Evolutionary conservation across 2,797 vertebrate species (phyloP), one percentile per base, ranked within the genome.

Genomic region (Thripadectes ignobilis): DNA sequence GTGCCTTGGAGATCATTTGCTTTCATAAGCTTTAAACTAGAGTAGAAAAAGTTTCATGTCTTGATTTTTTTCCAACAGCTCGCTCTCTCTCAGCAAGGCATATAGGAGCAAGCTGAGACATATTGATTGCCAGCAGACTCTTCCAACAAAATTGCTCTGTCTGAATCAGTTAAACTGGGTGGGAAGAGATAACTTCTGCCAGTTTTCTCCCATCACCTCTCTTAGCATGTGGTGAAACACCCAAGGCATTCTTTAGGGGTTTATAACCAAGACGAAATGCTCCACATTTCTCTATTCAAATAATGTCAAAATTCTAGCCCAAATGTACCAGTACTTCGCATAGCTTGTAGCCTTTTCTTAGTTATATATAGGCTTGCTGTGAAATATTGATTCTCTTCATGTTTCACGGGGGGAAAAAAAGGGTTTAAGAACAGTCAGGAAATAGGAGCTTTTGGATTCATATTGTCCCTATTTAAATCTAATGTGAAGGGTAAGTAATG

Each of bases 11-110:
- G 97, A 98, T 97, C 89, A 96, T 97, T 97, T 97, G 91, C 97
- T 97, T 98, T 97, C 97, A 96, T 96, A 97, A 96, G 95, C 96
- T 97, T 98, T 98, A 97, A 97, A 96, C 93, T 93, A 88, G 89
- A 95, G 89, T 67, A 96, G 96, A 95, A 96, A 94, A 98, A 97
- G 96, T 98, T 98, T 96, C 96, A 95, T 83, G 95, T 93, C 96
- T 98, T 98, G 97, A 97, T 97, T 97, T 80, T 93, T 72, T 97
- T 98, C 97, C 97, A 98, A 74, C 78, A 94, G 55, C 83, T 94
- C 58, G 26, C 67, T 89, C 88, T 87, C 89, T 97, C 97, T 94
- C 97, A 97, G 97, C 96, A 96, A 97, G 95, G 80, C 96, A 92
- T 32, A 97, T 71, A 95, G 76, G 77, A 98, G 94, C 96, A 98